Evolutionary conservation across 2,113 vertebrate genomes (phyloP), one percentile per base, ranked within the genome.

Genomic region (Cephalopholis sonnerati): DNA sequence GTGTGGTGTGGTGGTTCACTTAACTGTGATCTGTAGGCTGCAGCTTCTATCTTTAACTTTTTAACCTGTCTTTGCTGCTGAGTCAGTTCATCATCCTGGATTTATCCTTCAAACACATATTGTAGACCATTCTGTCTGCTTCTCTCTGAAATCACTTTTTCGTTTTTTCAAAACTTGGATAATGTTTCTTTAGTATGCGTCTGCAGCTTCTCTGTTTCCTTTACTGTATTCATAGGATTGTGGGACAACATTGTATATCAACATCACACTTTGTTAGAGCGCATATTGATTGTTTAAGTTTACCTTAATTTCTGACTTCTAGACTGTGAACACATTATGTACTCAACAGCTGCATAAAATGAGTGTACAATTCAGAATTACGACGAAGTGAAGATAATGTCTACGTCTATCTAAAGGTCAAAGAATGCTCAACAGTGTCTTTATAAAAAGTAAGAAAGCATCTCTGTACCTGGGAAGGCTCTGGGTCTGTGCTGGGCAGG

Each of bases 391-490:
- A 50, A 22, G 48, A n/a, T 0, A 41, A 20, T 4, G 13, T 51
- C 13, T 39, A 41, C 27, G 24, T 29, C 1, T 11, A 62, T 51
- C 12, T 12, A 57, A 39, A 61, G 7, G 44, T 39, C 5, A 64
- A 53, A 27, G 36, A 17, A 24, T 39, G 51, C 22, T 22, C 16
- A 5, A 36, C 32, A 36, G 32, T 11, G 46, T 50, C 10, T 32
- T 4, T 16, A 9, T 24, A 18, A 6, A 69, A 16, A 32, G 50
- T 36, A 48, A 25, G 5, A 39, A 29, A 22, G 7, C 3, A 15
- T 67, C 46, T 32, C 1, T 46, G 27, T 74, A 97, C 97, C 97
- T 95, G 97, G 95, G 88, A 98, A 97, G 32, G 96, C 95, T 87
- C 97, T 94, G 71, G 95, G 96, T 89, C 97, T 95, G 92, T 96